These are phyloP conservation scores for Eclectus roratus DNA, from an alignment of 2,113 vertebrate genomes.

Conservation along the genomic window DNA sequence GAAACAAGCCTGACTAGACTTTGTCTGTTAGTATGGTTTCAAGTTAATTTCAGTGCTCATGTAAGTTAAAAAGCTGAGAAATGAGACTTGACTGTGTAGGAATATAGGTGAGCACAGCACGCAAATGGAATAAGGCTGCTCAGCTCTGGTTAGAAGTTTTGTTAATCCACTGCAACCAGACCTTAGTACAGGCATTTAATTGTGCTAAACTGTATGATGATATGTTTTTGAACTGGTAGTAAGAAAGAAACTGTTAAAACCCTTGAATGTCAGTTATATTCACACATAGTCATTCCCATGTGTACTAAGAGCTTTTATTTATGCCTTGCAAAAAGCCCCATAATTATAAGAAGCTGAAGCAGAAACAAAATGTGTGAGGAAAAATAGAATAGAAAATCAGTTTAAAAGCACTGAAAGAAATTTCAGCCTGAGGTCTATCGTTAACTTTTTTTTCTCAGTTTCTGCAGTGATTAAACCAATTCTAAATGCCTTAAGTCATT, in stretches of 20 bases:
- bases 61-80: slow-evolving; percentile 27
- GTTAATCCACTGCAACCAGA: slow-evolving; percentile 5
- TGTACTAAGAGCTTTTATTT: slow-evolving; percentile 37
- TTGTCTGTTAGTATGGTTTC: neutral
- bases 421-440: neutral
- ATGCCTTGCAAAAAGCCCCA: slow-evolving; percentile 10
- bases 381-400: slow-evolving; percentile 35
- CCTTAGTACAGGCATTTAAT: neutral
- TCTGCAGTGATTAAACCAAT: slow-evolving; percentile 1
- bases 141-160: neutral
- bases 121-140: neutral
- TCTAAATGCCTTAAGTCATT: neutral
- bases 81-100: neutral
- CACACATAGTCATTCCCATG: neutral
- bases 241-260: slow-evolving; percentile 22
- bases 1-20: slow-evolving; percentile 8
- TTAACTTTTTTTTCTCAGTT: neutral
- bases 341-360: slow-evolving; percentile 49
- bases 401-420: slow-evolving; percentile 26
- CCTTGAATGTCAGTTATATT: slow-evolving; percentile 6
- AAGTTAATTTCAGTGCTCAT: slow-evolving; percentile 24
- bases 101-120: neutral
- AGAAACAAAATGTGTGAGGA: neutral
- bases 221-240: neutral
- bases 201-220: neutral